Percentiles rank a stretch among this genome's conserved stretches.
Evolutionary conservation across 2,888 invertebrate species (phyloP).

Genomic region (Parapristionchus giblindavisi): DNA sequence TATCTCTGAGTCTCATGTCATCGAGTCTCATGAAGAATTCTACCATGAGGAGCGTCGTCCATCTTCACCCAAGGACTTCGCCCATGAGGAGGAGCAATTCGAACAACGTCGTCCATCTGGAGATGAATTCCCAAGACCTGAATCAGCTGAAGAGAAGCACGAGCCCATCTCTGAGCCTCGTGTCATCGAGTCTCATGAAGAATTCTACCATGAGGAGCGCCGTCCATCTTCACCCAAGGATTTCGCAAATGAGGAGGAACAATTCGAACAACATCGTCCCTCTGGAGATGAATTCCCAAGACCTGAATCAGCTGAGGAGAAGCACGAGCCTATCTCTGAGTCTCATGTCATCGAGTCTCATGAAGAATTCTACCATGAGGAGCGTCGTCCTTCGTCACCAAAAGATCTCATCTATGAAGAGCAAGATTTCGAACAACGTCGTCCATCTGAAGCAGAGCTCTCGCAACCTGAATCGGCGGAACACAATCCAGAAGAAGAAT

Average conservation of each 20-base stretch:
- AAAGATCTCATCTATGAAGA: too few relatives aligned
- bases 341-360: neutral
- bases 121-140: neutral
- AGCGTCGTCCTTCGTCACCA: too few relatives aligned
- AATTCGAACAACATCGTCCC: too few relatives aligned
- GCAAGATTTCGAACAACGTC: too few relatives aligned
- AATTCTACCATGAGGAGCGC: slow-evolving; percentile 23
- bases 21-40: too few relatives aligned
- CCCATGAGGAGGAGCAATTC: neutral
- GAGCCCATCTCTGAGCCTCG: slow-evolving; percentile 28
- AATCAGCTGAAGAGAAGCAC: slow-evolving; percentile 22
- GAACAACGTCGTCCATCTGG: neutral
- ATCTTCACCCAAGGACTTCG: too few relatives aligned
- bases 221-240: neutral
- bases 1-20: too few relatives aligned
- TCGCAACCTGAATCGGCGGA: too few relatives aligned
- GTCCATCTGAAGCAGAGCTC: too few relatives aligned
- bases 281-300: neutral
- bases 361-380: neutral
- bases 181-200: slow-evolving; percentile 2
- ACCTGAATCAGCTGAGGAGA: neutral
- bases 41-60: slow-evolving; percentile 2
- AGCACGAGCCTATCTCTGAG: slow-evolving; percentile 7
- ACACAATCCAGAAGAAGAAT: too few relatives aligned
- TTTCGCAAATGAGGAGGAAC: too few relatives aligned